Base-by-base conservation (phyloP, 2,888 invertebrate species). In the Mesorhabditis spiculigera region DNA sequence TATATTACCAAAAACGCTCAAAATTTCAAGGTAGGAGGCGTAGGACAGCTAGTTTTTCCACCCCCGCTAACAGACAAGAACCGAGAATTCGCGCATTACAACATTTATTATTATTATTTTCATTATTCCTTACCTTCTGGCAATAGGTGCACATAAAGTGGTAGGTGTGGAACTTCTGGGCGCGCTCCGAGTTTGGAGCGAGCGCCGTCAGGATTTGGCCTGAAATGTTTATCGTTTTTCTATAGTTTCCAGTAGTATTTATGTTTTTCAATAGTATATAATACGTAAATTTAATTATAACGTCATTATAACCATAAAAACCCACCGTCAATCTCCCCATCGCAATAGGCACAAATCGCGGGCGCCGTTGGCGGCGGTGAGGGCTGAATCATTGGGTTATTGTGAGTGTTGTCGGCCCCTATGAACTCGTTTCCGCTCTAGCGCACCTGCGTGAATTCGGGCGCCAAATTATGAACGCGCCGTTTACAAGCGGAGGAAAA, bases 161-260 rank as follows among this genome's bases (percentile, higher is more conserved):
- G 87, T 97, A 96, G 0, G 97, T 97, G 88, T 98, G 98, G 90
- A 95, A 98, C 89, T 97, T 96, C 82, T 93, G 90, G 89, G 94
- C 95, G 94, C 97, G 95, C 76, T 96, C 96, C 0, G 97, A 96
- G 87, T 86, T 86, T 5, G 85, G 85, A 5, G 85, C 85, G 69
- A 85, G 72, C 6, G 85, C 85, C 0, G 85, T 85, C 70, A 85
- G 75, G 72, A 83, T 81, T 43, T 83, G 78, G n/a, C 58, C 58
- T 50, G 58, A 50, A 50, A 50, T 50, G 1, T 16, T 66, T 13
- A n/a, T 28, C 63, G 41, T 16, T 63, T 10, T 63, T 63, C n/a
- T 13, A 58, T 58, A n/a, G 58, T 50, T 50, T 50, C n/a, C n/a
- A 50, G 58, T 13, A 50, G 58, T 50, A 58, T 13, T 13, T 13